phyloP scores from a whole-genome alignment of 2,797 vertebrate genomes.

The Morus bassanus region DNA sequence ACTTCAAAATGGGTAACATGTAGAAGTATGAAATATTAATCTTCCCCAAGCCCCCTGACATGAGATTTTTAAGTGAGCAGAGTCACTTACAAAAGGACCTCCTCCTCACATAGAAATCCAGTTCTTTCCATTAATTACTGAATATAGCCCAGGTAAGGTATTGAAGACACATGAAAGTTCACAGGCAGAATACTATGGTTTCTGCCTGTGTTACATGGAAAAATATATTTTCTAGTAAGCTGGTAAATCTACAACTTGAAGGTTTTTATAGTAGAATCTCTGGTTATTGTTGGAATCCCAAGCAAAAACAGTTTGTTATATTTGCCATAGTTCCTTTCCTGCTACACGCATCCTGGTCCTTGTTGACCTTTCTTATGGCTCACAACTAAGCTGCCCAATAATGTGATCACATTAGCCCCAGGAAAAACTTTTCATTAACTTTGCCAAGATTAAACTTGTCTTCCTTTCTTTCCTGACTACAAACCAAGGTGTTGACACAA shows the following conservation, averaged over 20 bases:
- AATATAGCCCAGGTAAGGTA: background rate
- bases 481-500: background rate
- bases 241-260: background rate
- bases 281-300: background rate
- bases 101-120: background rate
- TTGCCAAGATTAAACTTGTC: background rate
- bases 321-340: background rate
- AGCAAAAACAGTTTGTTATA: background rate
- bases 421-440: background rate
- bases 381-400: background rate
- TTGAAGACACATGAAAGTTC: background rate
- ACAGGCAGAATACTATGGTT: background rate
- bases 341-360: background rate
- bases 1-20: background rate
- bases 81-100: background rate
- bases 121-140: background rate
- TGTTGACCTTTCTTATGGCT: background rate
- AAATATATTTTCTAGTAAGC: background rate
- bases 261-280: background rate
- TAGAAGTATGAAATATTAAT: background rate
- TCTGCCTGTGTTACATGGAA: background rate
- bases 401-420: background rate
- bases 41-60: background rate
- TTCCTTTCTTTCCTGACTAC: background rate
- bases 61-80: background rate